These are phyloP conservation scores for Muraenolepis orangiensis DNA, from an alignment of 2,797 vertebrate genomes.

Conservation along the genomic window DNA sequence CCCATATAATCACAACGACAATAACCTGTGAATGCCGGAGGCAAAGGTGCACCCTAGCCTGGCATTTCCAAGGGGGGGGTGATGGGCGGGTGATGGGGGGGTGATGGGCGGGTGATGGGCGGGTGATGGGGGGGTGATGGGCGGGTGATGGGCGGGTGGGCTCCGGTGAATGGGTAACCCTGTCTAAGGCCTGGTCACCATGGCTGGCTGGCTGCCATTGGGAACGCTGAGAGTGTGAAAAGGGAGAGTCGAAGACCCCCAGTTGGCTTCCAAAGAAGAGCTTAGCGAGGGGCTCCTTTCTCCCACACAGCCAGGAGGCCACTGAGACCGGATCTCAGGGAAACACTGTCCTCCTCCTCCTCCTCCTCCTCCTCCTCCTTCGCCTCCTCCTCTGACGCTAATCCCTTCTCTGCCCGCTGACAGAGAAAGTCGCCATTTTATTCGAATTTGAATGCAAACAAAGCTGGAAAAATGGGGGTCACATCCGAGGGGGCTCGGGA, in stretches of 20 bases:
- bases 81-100: too few relatives aligned
- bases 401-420: conserved; percentile 86
- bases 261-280: conserved; percentile 67
- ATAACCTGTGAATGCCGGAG: conserved; percentile 3
- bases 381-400: conserved; percentile 79
- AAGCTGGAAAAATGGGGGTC: conserved; percentile 80
- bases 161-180: conserved; percentile 55
- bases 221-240: conserved; percentile 58
- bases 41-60: conserved; percentile 22
- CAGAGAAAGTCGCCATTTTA: conserved; percentile 81
- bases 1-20: background rate
- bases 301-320: conserved; percentile 44
- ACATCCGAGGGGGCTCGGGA: conserved; percentile 49
- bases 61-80: conserved; percentile 26
- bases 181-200: conserved; percentile 63
- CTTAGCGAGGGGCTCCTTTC: conserved; percentile 69
- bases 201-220: conserved; percentile 68
- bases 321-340: conserved; percentile 61
- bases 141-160: too few relatives aligned
- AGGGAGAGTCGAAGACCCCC: conserved; percentile 63
- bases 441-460: conserved; percentile 94
- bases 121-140: too few relatives aligned
- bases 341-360: background rate
- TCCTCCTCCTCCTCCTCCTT: conserved; percentile 27
- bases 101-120: too few relatives aligned